These are phyloP conservation scores for Hydriomena furcata DNA, from an alignment of 2,888 invertebrate genomes.

Conservation along the genomic window DNA sequence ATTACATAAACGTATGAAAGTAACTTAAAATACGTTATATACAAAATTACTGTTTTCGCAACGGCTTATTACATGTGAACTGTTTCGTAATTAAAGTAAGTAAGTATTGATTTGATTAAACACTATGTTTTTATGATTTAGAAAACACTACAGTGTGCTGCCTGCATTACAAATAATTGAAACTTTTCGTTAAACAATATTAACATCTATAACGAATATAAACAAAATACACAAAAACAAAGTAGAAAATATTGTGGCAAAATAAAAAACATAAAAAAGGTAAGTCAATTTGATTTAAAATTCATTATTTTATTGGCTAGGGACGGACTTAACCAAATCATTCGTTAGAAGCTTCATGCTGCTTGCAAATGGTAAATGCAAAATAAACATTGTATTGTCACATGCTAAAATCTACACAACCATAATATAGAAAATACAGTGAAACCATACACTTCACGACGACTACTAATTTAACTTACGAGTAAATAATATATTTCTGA, in stretches of 20 bases:
- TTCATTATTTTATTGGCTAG: constrained; percentile 50
- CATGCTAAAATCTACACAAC: constrained; percentile 63
- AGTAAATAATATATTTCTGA: constrained; percentile 54
- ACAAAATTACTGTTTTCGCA: constrained; percentile 25
- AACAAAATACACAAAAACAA: constrained; percentile 13
- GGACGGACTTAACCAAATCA: constrained; percentile 72
- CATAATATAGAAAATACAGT: constrained; percentile 51
- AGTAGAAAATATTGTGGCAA: constrained; percentile 21
- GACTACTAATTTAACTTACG: constrained; percentile 44
- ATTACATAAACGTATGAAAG: constrained; percentile 57
- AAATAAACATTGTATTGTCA: constrained; percentile 52
- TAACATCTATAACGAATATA: constrained; percentile 11
- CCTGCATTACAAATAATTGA: constrained; percentile 10
- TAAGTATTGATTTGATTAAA: background rate
- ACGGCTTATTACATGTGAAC: constrained; percentile 16
- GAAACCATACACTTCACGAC: constrained; percentile 37
- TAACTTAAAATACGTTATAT: constrained; percentile 43
- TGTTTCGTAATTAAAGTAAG: background rate
- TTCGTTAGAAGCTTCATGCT: constrained; percentile 40
- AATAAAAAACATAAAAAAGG: constrained; percentile 15
- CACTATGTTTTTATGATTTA: constrained; percentile 5
- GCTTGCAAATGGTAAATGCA: constrained; percentile 58
- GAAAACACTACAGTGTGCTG: constrained; percentile 15
- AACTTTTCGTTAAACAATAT: constrained; percentile 6
- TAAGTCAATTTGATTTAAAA: constrained; percentile 22